Percentiles rank a stretch among this genome's conserved stretches.
Evolutionary conservation across 2,797 vertebrate species (phyloP).

Genomic region (Alouatta caraya): DNA sequence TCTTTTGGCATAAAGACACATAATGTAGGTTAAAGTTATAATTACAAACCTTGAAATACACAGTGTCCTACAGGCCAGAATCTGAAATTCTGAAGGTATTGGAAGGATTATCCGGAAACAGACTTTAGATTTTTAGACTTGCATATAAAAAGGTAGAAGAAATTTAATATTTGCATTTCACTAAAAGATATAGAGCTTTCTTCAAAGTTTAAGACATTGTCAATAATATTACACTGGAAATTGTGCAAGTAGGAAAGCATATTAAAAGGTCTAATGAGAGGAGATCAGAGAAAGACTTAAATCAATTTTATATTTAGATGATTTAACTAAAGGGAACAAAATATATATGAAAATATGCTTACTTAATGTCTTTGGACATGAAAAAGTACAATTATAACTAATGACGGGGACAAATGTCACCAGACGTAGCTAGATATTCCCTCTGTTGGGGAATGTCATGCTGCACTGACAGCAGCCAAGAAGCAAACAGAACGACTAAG

Average conservation of each 20-base stretch:
- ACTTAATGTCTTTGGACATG: background rate
- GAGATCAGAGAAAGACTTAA: background rate
- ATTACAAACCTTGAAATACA: background rate
- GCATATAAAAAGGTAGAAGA: background rate
- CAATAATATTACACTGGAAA: background rate
- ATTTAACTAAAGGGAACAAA: background rate
- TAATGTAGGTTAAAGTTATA: background rate
- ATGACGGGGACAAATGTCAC: background rate
- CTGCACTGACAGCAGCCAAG: background rate
- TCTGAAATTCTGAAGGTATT: background rate
- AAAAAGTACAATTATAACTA: background rate
- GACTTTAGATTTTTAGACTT: background rate
- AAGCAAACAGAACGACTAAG: background rate
- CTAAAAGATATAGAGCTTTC: background rate
- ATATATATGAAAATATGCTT: background rate
- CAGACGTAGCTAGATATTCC: background rate
- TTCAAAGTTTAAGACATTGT: background rate
- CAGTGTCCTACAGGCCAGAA: background rate
- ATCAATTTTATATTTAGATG: background rate
- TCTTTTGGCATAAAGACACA: background rate
- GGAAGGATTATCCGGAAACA: background rate
- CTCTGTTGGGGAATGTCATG: background rate
- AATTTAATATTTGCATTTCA: slow-evolving; percentile 16
- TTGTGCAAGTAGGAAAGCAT: background rate
- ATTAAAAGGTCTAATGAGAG: background rate